Base-by-base conservation (phyloP, 2,888 invertebrate genomes). In the Apotomis turbidana region DNA sequence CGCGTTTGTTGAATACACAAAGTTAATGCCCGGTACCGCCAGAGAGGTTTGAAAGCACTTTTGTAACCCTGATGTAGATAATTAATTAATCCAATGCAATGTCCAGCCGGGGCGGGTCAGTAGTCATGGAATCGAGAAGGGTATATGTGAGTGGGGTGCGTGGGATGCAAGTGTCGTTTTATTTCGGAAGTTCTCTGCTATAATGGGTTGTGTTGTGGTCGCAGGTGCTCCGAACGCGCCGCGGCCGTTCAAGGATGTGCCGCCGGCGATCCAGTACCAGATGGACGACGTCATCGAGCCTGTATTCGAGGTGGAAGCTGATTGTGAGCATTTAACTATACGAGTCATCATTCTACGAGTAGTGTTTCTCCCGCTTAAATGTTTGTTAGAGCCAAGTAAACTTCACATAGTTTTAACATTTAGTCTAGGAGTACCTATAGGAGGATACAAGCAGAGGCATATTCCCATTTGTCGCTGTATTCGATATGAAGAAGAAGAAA, bases 271-370 rank as follows among this genome's bases (percentile, higher is more conserved):
- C 3, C 89, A 90, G 75, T 90, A 90, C 69, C 85, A 86, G 0
- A 57, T 91, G 12, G 91, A 90, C 1, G 91, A 90, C 5, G 78
- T 80, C 74, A 70, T 90, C 2, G 93, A 93, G 77, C 82, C 85
- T 0, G 83, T 91, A 2, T 91, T 90, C 0, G 85, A 86, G 62
- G 74, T 88, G 2, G 93, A 93, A 68, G 78, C 84, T 0, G 93
- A 93, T 74, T 88, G 93, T 93, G 68, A 88, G 90, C 87, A 55
- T 55, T 27, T 38, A 15, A 9, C 27, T 6, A 41, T 3, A 64
- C 10, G 9, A 13, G 46, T 52, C 12, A 3, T 38, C 36, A 58
- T 10, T 10, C 44, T 41, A 41, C 41, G 27, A 27, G 27, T 27
- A 27, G 27, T 27, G 27, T 27, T 27, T 27, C 27, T 27, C 27